These are phyloP conservation scores for Balanococcus diminutus DNA, from an alignment of 2,888 invertebrate species.

Conservation along the genomic window DNA sequence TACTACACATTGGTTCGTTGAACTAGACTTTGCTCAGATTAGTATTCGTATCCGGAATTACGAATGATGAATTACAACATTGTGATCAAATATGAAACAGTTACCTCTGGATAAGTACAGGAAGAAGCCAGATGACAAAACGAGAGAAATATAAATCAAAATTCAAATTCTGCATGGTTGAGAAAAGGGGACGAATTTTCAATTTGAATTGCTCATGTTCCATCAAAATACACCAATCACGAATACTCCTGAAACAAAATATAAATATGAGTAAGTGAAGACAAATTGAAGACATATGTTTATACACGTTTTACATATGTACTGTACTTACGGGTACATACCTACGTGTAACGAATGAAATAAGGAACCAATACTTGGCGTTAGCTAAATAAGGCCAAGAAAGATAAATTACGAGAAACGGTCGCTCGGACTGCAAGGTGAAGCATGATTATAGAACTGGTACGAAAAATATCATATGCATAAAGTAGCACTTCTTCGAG, in stretches of 20 bases:
- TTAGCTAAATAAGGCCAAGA: not conserved
- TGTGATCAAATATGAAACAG: not conserved
- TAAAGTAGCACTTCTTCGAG: not conserved
- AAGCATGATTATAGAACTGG: not conserved
- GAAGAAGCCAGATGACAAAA: not conserved
- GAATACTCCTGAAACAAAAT: not conserved
- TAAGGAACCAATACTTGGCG: not conserved
- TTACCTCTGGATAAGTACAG: not conserved
- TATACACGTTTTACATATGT: not conserved
- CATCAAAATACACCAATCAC: not conserved
- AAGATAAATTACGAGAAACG: not conserved
- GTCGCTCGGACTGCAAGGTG: not conserved
- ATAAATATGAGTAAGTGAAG: not conserved
- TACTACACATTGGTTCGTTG: no score
- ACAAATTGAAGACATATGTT: not conserved
- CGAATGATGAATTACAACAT: not conserved
- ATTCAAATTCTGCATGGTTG: not conserved
- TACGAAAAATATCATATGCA: not conserved
- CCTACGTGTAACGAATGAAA: slow-evolving; percentile 2
- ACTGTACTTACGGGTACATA: not conserved
- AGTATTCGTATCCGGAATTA: not conserved
- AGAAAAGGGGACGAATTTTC: no score
- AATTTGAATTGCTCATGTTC: no score
- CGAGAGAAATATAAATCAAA: not conserved
- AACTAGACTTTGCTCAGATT: not conserved